These are phyloP conservation scores for Rhineura floridana DNA, from an alignment of 2,113 vertebrate species.

Conservation along the genomic window DNA sequence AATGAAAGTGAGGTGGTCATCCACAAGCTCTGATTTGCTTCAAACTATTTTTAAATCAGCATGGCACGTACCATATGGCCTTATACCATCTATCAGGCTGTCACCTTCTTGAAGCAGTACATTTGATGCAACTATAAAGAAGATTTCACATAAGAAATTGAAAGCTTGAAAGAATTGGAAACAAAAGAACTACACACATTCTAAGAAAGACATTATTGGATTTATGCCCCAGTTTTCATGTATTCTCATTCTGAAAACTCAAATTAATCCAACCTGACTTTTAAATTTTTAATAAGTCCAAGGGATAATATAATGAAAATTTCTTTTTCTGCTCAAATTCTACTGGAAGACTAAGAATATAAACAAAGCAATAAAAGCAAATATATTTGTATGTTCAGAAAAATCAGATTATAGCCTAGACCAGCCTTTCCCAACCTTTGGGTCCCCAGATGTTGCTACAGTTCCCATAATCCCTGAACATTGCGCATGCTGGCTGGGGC, in stretches of 20 bases:
- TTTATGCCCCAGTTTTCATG: not conserved
- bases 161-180: slow-evolving; percentile 37
- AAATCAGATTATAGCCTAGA: slow-evolving; percentile 40
- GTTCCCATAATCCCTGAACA: too few relatives aligned
- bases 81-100: slow-evolving; percentile 14
- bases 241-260: slow-evolving; percentile 23
- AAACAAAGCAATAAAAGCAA: slow-evolving; percentile 37
- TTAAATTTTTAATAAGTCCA: slow-evolving; percentile 40
- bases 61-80: slow-evolving; percentile 49
- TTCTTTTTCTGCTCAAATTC: slow-evolving; percentile 47
- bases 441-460: too few relatives aligned
- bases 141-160: not conserved
- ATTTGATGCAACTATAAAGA: slow-evolving; percentile 13
- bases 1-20: slow-evolving; percentile 49
- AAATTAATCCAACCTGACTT: slow-evolving; percentile 37
- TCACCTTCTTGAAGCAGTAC: slow-evolving; percentile 28
- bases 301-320: slow-evolving; percentile 37
- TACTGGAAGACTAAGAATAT: slow-evolving; percentile 33
- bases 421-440: too few relatives aligned
- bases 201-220: not conserved
- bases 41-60: slow-evolving; percentile 58
- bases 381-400: slow-evolving; percentile 37
- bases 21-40: slow-evolving; percentile 61
- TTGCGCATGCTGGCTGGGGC: too few relatives aligned
- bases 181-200: not conserved